phyloP scores from a whole-genome alignment of 2,888 invertebrate genomes.

The Cryptus armator region DNA sequence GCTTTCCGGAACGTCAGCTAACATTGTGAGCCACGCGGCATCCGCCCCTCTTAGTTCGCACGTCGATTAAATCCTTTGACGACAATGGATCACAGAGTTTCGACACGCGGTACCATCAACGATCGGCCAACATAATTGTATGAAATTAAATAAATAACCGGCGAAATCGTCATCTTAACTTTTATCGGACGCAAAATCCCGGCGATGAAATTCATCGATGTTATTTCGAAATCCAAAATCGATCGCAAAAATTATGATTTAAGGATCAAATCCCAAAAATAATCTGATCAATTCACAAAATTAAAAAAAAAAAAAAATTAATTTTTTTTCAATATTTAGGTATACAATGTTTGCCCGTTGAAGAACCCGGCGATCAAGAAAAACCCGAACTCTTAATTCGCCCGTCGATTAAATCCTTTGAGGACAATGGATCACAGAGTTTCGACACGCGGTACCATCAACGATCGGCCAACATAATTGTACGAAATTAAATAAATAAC shows the following conservation, averaged over 20 bases:
- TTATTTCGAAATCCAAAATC: neutral
- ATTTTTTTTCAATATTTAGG: no score
- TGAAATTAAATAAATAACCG: neutral
- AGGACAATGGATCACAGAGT: no score
- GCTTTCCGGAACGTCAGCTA: slow-evolving; percentile 15
- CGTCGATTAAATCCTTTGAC: slow-evolving; percentile 26
- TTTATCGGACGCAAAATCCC: no score
- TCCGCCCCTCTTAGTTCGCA: slow-evolving; percentile 20
- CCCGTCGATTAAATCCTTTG: no score
- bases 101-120: neutral
- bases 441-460: no score
- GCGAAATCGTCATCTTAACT: no score
- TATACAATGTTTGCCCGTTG: no score
- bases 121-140: neutral
- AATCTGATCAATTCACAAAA: neutral
- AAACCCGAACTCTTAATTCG: neutral
- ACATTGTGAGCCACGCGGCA: neutral
- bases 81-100: neutral
- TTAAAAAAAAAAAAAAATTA: neutral
- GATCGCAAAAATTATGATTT: neutral
- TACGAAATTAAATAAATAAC: neutral
- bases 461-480: no score
- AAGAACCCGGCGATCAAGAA: neutral
- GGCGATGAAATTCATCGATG: no score
- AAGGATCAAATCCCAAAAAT: neutral